phyloP scores from a whole-genome alignment of 2,888 invertebrate species.

The Acheta domesticus region DNA sequence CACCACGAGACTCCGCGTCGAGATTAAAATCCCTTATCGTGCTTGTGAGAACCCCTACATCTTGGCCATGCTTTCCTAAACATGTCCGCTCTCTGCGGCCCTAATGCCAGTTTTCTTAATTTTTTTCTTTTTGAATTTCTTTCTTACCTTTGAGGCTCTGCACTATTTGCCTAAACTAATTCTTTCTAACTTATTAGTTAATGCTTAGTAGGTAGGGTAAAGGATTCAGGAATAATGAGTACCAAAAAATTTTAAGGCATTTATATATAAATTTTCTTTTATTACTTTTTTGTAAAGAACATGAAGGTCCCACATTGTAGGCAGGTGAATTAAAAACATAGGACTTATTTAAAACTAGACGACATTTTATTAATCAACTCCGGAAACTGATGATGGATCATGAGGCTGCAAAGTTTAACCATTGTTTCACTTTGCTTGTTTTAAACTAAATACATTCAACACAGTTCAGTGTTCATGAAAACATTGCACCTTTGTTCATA shows the following conservation, averaged over 20 bases:
- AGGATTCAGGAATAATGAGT: too few relatives aligned
- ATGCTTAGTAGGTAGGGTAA: too few relatives aligned
- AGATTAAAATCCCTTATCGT: constrained; percentile 27
- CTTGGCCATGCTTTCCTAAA: background rate
- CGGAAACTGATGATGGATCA: constrained; percentile 22
- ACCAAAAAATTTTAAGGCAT: background rate
- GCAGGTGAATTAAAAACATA: constrained; percentile 20
- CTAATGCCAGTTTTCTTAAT: background rate
- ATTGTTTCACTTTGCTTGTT: background rate
- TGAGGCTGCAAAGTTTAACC: background rate
- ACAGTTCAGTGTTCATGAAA: constrained; percentile 18
- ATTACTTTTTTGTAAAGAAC: constrained; percentile 20
- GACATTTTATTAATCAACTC: constrained; percentile 24
- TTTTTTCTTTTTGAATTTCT: background rate
- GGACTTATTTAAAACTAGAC: constrained; percentile 20
- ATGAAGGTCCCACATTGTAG: constrained; percentile 12
- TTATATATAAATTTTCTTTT: constrained; percentile 18
- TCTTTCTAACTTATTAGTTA: too few relatives aligned
- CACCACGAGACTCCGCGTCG: constrained; percentile 24
- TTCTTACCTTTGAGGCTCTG: background rate
- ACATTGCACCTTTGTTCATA: background rate
- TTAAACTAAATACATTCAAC: constrained; percentile 3
- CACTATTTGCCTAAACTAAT: too few relatives aligned
- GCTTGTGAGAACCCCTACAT: constrained; percentile 25
- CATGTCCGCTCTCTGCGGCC: background rate